Evolutionary conservation across 1,140 invertebrate genomes (phyloP).

Genomic region (Drosophila nigromelanica): DNA sequence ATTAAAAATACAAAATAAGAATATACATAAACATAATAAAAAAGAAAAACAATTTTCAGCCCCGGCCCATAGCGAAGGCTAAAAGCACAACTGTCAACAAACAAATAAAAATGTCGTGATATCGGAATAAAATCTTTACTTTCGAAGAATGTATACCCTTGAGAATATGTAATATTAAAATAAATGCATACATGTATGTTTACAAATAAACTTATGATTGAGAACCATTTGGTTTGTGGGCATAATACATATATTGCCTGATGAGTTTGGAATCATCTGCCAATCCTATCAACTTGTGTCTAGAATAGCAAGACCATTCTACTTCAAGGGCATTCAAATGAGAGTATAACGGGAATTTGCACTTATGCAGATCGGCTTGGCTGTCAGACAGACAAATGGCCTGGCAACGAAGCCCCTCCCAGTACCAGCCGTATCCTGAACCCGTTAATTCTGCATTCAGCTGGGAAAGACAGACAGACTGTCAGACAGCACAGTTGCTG

Average conservation of each 20-base stretch:
- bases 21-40: slow-evolving; percentile 49
- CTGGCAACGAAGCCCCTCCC: slow-evolving; percentile 9
- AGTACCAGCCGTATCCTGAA: slow-evolving; percentile 12
- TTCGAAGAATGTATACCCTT: slow-evolving; percentile 20
- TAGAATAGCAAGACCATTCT: not conserved
- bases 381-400: slow-evolving; percentile 42
- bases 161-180: not conserved
- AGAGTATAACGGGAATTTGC: slow-evolving; percentile 32
- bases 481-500: slow-evolving; percentile 2
- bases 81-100: slow-evolving; percentile 52
- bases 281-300: slow-evolving; percentile 3
- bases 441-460: slow-evolving; percentile 45
- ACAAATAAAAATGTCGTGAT: slow-evolving; percentile 21
- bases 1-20: slow-evolving; percentile 67
- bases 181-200: not conserved
- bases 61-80: slow-evolving; percentile 24
- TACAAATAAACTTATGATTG: not conserved
- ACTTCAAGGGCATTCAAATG: slow-evolving; percentile 2
- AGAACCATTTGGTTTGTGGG: not conserved
- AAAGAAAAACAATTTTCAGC: slow-evolving; percentile 60
- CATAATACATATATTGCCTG: not conserved
- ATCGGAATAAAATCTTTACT: not conserved
- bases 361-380: slow-evolving; percentile 20
- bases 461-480: slow-evolving; percentile 17
- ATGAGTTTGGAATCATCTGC: not conserved